These are phyloP conservation scores for Sialis lutaria DNA, from an alignment of 2,888 invertebrate species.

Conservation along the genomic window DNA sequence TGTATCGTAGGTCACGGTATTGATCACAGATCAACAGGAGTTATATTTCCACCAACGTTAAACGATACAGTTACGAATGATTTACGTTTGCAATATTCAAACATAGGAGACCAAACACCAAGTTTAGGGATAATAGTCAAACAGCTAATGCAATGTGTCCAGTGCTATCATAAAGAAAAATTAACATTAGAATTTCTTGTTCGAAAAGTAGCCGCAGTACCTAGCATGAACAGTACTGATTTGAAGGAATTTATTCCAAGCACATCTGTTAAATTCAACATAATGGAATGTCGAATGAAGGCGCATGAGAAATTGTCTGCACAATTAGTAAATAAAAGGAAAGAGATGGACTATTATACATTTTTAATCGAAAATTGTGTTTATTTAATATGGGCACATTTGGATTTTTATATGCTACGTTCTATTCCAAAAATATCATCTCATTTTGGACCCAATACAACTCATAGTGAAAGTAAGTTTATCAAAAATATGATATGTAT, in stretches of 20 bases:
- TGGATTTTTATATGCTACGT: slow-evolving; percentile 50
- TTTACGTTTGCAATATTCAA: slow-evolving; percentile 14
- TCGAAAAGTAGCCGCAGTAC: slow-evolving; percentile 28
- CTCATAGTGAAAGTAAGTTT: not conserved
- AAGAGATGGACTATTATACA: slow-evolving; percentile 39
- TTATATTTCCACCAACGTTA: slow-evolving; percentile 33
- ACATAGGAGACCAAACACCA: slow-evolving; percentile 22
- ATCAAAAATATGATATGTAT: not conserved
- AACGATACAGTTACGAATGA: slow-evolving; percentile 20
- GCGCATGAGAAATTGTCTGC: slow-evolving; percentile 30
- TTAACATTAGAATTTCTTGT: slow-evolving; percentile 28
- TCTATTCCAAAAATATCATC: slow-evolving; percentile 29
- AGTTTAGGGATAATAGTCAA: slow-evolving; percentile 34
- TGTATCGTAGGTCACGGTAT: slow-evolving; percentile 36
- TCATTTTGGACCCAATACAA: slow-evolving; percentile 9
- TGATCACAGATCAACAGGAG: slow-evolving; percentile 31
- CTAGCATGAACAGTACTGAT: slow-evolving; percentile 35
- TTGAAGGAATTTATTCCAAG: slow-evolving; percentile 31
- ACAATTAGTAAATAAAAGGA: slow-evolving; percentile 34
- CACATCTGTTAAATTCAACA: slow-evolving; percentile 16
- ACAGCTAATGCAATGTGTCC: slow-evolving; percentile 34
- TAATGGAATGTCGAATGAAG: slow-evolving; percentile 18
- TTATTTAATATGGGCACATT: slow-evolving; percentile 60
- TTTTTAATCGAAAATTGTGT: slow-evolving; percentile 54
- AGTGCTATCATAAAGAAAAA: slow-evolving; percentile 32